Evolutionary conservation across 2,888 invertebrate species (phyloP).

Genomic region (Acrobasis suavella): DNA sequence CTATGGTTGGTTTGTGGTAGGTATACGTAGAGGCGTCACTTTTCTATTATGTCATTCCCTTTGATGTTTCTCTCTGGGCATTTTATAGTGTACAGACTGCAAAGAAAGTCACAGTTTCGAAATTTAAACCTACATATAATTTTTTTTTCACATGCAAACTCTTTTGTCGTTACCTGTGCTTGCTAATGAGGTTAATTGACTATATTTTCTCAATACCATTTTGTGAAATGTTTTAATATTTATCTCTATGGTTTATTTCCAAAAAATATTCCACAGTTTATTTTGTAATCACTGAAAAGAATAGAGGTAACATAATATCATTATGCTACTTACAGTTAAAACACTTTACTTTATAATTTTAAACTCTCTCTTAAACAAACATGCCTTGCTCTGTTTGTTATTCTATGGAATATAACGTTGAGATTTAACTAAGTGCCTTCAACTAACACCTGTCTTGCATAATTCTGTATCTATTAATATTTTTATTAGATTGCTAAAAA

Average conservation of each 20-base stretch:
- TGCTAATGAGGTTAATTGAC: too few relatives aligned
- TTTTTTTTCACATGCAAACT: neutral
- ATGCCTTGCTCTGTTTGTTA: neutral
- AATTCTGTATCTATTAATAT: slow-evolving; percentile 8
- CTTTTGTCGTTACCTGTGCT: neutral
- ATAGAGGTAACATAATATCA: too few relatives aligned
- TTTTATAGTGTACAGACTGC: slow-evolving; percentile 37
- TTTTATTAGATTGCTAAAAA: neutral
- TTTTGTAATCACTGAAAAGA: too few relatives aligned
- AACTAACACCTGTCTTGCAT: neutral
- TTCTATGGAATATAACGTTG: neutral
- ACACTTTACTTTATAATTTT: too few relatives aligned
- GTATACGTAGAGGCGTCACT: slow-evolving; percentile 44
- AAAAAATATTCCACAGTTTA: too few relatives aligned
- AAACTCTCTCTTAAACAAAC: too few relatives aligned
- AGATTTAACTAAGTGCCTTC: neutral
- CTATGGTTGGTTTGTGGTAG: slow-evolving; percentile 39
- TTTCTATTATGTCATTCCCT: slow-evolving; percentile 77
- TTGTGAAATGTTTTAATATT: too few relatives aligned
- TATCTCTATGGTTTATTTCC: too few relatives aligned
- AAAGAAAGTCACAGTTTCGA: slow-evolving; percentile 13
- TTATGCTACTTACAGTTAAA: too few relatives aligned
- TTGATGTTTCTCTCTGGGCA: slow-evolving; percentile 60
- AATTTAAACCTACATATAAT: slow-evolving; percentile 6
- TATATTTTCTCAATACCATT: too few relatives aligned